Evolutionary conservation across 1,140 invertebrate species (phyloP).

Genomic region (Colletes latitarsis): DNA sequence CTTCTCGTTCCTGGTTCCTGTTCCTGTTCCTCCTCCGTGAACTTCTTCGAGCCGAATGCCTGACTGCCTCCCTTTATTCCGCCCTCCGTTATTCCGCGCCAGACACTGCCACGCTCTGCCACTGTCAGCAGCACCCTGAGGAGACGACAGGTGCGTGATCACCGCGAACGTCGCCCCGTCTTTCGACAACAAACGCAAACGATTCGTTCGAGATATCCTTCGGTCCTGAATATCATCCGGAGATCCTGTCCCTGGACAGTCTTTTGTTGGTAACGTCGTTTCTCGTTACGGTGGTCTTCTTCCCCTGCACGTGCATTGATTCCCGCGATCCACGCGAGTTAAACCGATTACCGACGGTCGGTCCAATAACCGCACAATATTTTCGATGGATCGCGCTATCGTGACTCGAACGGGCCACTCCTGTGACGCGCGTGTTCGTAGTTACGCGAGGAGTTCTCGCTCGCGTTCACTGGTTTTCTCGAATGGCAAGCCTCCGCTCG

Average conservation of each 20-base stretch:
- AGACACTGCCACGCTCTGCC: conserved; percentile 18
- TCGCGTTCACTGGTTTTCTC: conserved; percentile 55
- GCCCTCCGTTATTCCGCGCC: conserved; percentile 24
- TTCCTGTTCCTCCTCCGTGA: conserved; percentile 7
- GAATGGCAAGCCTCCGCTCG: conserved; percentile 60
- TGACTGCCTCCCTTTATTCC: conserved; percentile 1
- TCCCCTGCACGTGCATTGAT: background rate
- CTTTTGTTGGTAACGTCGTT: background rate
- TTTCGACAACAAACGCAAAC: background rate
- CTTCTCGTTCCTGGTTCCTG: background rate
- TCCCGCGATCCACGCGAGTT: background rate
- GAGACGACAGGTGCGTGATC: conserved; percentile 67
- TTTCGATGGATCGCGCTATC: background rate
- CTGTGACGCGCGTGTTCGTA: conserved; percentile 7
- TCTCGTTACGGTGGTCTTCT: background rate
- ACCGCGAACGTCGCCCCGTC: background rate
- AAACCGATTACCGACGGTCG: background rate
- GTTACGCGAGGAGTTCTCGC: conserved; percentile 27
- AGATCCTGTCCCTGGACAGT: background rate
- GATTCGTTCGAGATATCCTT: background rate
- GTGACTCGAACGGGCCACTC: background rate
- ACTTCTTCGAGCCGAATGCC: conserved; percentile 11
- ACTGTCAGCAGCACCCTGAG: conserved; percentile 30
- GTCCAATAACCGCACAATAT: background rate
- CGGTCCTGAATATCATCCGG: background rate